Base-by-base conservation (phyloP, 2,113 vertebrate species). In the Parus major region DNA sequence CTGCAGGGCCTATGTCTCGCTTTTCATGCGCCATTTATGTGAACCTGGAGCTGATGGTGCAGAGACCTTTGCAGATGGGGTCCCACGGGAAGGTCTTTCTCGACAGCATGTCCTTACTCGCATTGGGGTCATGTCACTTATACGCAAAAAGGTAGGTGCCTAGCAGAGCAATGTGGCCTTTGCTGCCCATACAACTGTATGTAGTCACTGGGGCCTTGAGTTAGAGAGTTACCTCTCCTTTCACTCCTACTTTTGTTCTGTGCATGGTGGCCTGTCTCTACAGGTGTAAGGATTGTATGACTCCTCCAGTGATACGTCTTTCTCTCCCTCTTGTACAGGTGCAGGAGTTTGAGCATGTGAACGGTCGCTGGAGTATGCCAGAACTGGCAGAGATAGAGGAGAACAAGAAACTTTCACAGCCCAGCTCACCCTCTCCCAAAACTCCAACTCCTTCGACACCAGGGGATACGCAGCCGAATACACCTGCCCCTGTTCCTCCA, bases 301-400 rank as follows among this genome's bases (percentile, higher is more conserved):
- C 31, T 57, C 22, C 14, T 75, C 12, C 9, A 11, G 1, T 76
- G 12, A 60, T 7, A 4, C 0, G 0, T 31, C 39, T 76, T 56
- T 91, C 11, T 63, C 14, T 35, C 33, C 9, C 7, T 71, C 9
- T 78, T 29, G 1, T 89, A 12, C 89, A 99, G 99, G 99, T 99
- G 75, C 99, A 99, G 97, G 99, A 99, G 94, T 99, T 99, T 97
- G 99, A 99, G 93, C 99, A 99, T 29, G 99, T 99, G 69, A 99
- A 99, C 0, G 99, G 99, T 59, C 99, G 99, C 79, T 99, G 99
- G 99, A 99, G 99, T 28, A 99, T 99, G 99, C 99, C 99, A 47
- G 99, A 99, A 97, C 98, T 99, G 95, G 99, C 99, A 42, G 99
- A 99, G 95, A 97, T 99, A 87, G 99, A 99, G 95, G 99, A 99